These are phyloP conservation scores for Melanotaenia trifasciata DNA, from an alignment of 2,797 vertebrate species.

Conservation along the genomic window DNA sequence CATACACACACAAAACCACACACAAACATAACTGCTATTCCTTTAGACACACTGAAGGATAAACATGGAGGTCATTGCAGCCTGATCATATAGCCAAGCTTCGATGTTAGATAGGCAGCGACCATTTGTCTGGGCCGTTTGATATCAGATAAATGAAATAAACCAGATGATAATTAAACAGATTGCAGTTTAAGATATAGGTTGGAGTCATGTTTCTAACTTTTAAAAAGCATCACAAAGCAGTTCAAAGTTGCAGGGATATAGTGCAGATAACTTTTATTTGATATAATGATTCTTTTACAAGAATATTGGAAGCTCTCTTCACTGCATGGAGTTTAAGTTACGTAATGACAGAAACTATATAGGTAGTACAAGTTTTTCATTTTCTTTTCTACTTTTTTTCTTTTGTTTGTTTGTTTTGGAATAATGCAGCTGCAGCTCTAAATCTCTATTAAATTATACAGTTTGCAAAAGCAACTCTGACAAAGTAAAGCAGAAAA, in stretches of 20 bases:
- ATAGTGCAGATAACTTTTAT: background rate
- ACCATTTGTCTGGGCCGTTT: background rate
- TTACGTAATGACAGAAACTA: background rate
- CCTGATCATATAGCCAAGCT: constrained; percentile 9
- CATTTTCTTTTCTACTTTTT: background rate
- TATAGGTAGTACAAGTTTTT: background rate
- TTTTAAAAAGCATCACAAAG: background rate
- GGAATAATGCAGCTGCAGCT: no score
- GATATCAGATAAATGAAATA: constrained; percentile 9
- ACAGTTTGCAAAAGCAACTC: no score
- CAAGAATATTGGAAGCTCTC: background rate
- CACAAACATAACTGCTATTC: constrained; percentile 12
- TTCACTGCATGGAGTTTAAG: background rate
- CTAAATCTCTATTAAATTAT: no score
- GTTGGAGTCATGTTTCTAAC: background rate
- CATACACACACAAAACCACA: constrained; percentile 16
- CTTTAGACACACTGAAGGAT: constrained; percentile 29
- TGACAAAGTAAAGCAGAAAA: no score
- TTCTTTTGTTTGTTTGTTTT: no score
- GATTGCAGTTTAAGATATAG: background rate
- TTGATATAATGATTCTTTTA: background rate
- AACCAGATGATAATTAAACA: constrained; percentile 12
- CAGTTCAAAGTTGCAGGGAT: background rate
- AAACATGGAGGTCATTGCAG: constrained; percentile 33
- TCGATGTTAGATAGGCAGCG: constrained; percentile 4